Evolutionary conservation across 2,113 vertebrate species (phyloP).

Genomic region (Chascanopsetta lugubris): DNA sequence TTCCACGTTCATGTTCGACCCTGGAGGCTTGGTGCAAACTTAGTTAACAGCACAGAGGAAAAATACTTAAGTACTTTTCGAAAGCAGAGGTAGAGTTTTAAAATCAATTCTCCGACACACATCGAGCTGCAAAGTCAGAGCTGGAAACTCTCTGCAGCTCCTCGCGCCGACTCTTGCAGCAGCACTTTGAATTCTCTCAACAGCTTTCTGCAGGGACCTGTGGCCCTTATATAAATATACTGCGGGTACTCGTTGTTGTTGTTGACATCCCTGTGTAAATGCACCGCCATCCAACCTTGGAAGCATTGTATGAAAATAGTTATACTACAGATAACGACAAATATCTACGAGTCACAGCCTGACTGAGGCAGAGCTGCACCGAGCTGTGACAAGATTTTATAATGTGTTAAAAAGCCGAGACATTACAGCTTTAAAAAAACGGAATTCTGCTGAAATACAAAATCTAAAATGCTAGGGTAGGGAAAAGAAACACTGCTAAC

Average conservation of each 20-base stretch:
- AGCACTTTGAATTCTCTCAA: constrained; percentile 15
- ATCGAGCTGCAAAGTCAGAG: constrained; percentile 15
- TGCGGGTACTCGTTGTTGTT: not conserved
- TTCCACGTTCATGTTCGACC: not conserved
- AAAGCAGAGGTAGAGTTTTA: constrained; percentile 6
- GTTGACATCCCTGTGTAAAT: not conserved
- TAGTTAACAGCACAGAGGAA: not conserved
- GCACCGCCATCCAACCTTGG: not conserved
- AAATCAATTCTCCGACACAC: constrained; percentile 24
- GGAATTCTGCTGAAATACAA: constrained; percentile 21
- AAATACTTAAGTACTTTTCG: not conserved
- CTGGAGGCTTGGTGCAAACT: not conserved
- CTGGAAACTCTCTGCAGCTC: not conserved
- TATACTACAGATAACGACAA: constrained; percentile 19
- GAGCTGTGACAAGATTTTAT: constrained; percentile 26
- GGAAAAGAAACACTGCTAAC: constrained; percentile 18
- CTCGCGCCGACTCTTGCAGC: not conserved
- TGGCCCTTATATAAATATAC: too few relatives aligned
- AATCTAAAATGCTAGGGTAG: constrained; percentile 17
- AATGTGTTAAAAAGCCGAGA: constrained; percentile 34
- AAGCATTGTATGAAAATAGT: constrained; percentile 6
- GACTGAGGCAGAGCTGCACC: not conserved
- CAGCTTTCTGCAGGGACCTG: constrained; percentile 7
- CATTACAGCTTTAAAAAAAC: constrained; percentile 14
- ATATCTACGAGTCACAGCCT: constrained; percentile 7